Evolutionary conservation across 2,113 vertebrate species (phyloP), one percentile per base, ranked within the genome.

Genomic region (Neolamprologus longior): DNA sequence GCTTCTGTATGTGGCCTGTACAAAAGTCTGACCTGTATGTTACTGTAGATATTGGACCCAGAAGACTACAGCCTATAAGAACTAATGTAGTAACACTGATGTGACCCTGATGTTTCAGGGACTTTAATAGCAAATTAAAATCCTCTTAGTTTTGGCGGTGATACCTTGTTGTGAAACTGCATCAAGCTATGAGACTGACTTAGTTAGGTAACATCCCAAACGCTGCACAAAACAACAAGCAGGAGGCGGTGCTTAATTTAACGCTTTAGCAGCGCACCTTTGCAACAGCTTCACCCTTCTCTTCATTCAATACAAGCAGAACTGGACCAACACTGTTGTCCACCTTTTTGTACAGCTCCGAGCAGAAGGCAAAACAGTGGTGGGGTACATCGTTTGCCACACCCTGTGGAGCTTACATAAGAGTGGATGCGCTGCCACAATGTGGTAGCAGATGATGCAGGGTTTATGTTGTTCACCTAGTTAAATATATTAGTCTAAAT

Each of bases 1-100:
- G 84, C 83, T 13, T 73, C 40, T 87, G 83, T 71, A 7, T 84
- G 83, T 28, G 47, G 42, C 79, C 35, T 66, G 21, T 73, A 86
- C 63, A 84, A 42, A 88, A 57, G 50, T 9, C 33, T 92, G 90
- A 92, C 92, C 90, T 91, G 90, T 21, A 90, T 91, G 90, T 92
- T 79, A 86, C 9, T 28, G 35, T n/a, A 80, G 8, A 61, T 3
- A 14, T 24, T 58, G 14, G 28, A 81, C n/a, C 40, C 26, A 31
- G 71, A 12, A 50, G 9, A 78, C 45, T 13, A 12, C 26, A 19
- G 24, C 15, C 15, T 78, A 31, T 78, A n/a, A 31, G 6, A 78
- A 50, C 26, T 73, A 26, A 78, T 55, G 79, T 15, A 52, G 13
- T 28, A 68, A 82, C 21, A 63, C 47, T 55, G n/a, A 78, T 5